These are phyloP conservation scores for Drosophila sturtevanti DNA, from an alignment of 1,140 invertebrate genomes.

Conservation along the genomic window DNA sequence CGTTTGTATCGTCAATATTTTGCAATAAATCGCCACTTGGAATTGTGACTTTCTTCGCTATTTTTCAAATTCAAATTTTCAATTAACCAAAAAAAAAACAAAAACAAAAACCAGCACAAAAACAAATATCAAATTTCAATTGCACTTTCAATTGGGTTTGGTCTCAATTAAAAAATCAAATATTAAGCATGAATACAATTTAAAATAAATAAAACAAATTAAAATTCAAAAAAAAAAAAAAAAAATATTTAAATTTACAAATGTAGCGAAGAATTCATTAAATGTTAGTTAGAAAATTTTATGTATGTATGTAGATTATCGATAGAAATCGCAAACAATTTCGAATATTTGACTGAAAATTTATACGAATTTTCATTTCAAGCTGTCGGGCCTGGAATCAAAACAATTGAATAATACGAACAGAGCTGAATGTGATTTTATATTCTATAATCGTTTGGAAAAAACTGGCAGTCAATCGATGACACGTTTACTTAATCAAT, in stretches of 20 bases:
- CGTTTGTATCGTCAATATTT: conserved; percentile 66
- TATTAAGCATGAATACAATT: no score
- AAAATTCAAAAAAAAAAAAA: no score
- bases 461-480: conserved; percentile 94
- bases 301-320: no score
- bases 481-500: conserved; percentile 87
- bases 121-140: not conserved
- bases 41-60: conserved; percentile 8
- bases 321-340: no score
- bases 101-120: conserved; percentile 5
- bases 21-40: conserved; percentile 53
- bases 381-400: conserved; percentile 60
- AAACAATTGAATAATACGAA: conserved; percentile 89
- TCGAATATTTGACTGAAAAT: not conserved
- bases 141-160: conserved; percentile 1
- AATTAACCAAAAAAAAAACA: conserved; percentile 22
- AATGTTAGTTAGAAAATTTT: no score
- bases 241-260: no score
- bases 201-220: no score
- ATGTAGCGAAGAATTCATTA: no score
- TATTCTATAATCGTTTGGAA: conserved; percentile 93
- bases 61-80: not conserved
- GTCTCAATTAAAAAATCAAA: not conserved
- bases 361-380: conserved; percentile 35
- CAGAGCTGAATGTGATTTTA: conserved; percentile 85